Percentiles rank a stretch among this genome's conserved stretches.
Evolutionary conservation across 1,140 invertebrate species (phyloP).

Genomic region (Ceratina australensis): DNA sequence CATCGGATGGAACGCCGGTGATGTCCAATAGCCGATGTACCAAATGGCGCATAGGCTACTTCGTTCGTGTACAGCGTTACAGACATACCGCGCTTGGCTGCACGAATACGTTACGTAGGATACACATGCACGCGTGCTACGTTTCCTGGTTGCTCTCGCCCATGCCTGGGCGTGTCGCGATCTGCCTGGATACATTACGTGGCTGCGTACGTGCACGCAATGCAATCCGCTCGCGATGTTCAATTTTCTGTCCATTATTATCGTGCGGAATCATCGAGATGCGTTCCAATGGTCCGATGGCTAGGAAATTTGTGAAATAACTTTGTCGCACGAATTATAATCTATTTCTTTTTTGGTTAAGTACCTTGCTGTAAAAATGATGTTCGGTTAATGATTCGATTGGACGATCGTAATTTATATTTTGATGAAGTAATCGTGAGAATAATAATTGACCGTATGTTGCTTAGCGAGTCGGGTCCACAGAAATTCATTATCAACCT

Average conservation of each 20-base stretch:
- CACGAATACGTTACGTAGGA: not conserved
- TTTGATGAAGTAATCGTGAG: too few relatives aligned
- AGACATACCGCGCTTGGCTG: slow-evolving; percentile 8
- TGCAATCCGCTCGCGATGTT: slow-evolving; percentile 7
- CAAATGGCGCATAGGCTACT: slow-evolving; percentile 15
- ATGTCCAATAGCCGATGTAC: slow-evolving; percentile 47
- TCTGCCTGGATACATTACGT: slow-evolving; percentile 7
- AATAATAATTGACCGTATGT: too few relatives aligned
- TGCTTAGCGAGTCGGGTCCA: not conserved
- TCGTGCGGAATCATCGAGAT: not conserved
- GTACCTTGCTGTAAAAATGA: too few relatives aligned
- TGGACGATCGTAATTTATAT: too few relatives aligned
- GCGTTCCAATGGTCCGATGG: not conserved
- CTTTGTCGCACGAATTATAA: too few relatives aligned
- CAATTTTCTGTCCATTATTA: slow-evolving; percentile 36
- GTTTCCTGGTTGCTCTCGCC: slow-evolving; percentile 63
- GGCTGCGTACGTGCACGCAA: slow-evolving; percentile 24
- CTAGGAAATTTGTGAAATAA: not conserved
- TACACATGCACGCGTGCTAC: slow-evolving; percentile 33
- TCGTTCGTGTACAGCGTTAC: not conserved
- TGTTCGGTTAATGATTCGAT: too few relatives aligned
- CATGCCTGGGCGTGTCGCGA: slow-evolving; percentile 59
- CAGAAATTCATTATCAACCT: slow-evolving; percentile 3
- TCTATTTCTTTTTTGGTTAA: too few relatives aligned
- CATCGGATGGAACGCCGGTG: slow-evolving; percentile 47